Evolutionary conservation across 1,140 invertebrate species (phyloP).

Genomic region (Euglossa dilemma): DNA sequence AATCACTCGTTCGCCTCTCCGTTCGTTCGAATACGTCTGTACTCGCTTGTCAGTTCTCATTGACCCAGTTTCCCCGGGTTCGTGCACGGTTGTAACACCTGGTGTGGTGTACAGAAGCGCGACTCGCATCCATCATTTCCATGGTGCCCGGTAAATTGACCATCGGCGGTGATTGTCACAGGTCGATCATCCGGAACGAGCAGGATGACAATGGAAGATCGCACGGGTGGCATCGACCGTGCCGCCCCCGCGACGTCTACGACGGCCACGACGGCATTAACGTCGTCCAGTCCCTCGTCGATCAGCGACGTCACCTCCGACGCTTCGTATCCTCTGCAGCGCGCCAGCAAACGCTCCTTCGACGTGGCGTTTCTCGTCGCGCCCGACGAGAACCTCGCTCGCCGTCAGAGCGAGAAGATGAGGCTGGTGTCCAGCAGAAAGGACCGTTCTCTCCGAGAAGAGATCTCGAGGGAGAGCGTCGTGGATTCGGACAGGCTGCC

Average conservation of each 20-base stretch:
- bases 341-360: constrained; percentile 88
- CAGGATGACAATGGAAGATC: constrained; percentile 83
- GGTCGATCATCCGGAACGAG: constrained; percentile 64
- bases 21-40: neutral
- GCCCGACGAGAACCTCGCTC: constrained; percentile 90
- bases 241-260: constrained; percentile 76
- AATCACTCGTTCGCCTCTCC: too few species aligned
- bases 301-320: constrained; percentile 72
- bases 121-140: constrained; percentile 46
- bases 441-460: constrained; percentile 54
- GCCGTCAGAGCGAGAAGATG: constrained; percentile 86
- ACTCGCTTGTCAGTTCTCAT: neutral
- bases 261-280: constrained; percentile 64
- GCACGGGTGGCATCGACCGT: constrained; percentile 79
- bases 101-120: constrained; percentile 33
- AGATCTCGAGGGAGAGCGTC: constrained; percentile 55
- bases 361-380: constrained; percentile 94
- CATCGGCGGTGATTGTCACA: constrained; percentile 57
- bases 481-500: constrained; percentile 67
- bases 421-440: constrained; percentile 81
- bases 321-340: constrained; percentile 77
- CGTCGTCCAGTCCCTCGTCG: constrained; percentile 63
- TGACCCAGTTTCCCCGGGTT: constrained; percentile 22
- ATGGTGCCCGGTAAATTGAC: constrained; percentile 47
- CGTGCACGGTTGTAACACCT: constrained; percentile 33